Evolutionary conservation across 2,113 vertebrate genomes (phyloP).

Genomic region (Jacana jacana): DNA sequence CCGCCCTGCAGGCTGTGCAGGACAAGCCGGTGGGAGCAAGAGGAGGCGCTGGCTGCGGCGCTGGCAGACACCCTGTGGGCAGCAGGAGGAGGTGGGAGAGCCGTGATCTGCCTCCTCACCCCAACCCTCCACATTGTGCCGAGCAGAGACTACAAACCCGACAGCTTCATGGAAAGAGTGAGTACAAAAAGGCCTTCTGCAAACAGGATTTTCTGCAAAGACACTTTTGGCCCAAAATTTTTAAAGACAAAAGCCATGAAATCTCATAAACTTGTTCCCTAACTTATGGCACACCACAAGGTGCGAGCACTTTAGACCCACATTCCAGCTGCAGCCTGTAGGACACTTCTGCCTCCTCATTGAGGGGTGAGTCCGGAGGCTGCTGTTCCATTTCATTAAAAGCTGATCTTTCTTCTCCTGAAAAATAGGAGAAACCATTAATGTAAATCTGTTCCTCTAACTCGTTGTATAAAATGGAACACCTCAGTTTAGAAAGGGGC

Average conservation of each 20-base stretch:
- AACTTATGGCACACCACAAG: accelerated
- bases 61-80: conserved; percentile 84
- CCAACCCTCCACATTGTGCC: conserved; percentile 37
- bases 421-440: not conserved
- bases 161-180: conserved; percentile 79
- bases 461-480: not conserved
- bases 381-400: not conserved
- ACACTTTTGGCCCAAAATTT: not conserved
- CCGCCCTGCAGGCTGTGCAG: conserved; percentile 63
- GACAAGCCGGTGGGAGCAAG: conserved; percentile 70
- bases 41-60: conserved; percentile 55
- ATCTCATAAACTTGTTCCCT: too few relatives aligned
- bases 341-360: accelerated
- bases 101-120: conserved; percentile 72
- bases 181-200: not conserved
- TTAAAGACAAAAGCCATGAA: not conserved
- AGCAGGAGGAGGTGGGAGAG: conserved; percentile 74
- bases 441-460: not conserved
- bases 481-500: not conserved
- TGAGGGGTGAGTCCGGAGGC: not conserved
- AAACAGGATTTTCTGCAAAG: not conserved
- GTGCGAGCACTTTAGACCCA: not conserved
- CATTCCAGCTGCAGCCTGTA: not conserved
- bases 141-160: conserved; percentile 57
- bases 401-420: not conserved